Percentiles rank a stretch among this genome's conserved stretches.
These are phyloP conservation scores for Crotalus horridus DNA, from an alignment of 2,113 vertebrate species.

Conservation along the genomic window DNA sequence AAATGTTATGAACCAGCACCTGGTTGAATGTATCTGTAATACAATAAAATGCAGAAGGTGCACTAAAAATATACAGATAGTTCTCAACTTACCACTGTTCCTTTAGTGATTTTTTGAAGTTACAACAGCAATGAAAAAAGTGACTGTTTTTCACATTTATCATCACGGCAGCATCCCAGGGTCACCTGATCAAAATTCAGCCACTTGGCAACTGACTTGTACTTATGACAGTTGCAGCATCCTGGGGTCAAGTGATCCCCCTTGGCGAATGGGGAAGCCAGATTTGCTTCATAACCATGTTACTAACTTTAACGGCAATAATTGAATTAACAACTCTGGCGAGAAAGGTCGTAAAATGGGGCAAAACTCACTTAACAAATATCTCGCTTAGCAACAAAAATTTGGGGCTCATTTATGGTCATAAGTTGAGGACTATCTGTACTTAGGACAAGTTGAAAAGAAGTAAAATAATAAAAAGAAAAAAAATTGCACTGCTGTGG, in stretches of 20 bases:
- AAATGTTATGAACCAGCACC: not conserved
- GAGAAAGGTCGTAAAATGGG: not conserved
- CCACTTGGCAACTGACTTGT: rapidly evolving
- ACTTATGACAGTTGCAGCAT: not conserved
- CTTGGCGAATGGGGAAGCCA: not conserved
- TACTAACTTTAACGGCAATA: not conserved
- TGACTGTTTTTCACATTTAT: not conserved
- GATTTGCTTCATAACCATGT: not conserved
- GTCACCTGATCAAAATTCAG: not conserved
- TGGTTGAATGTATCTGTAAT: not conserved
- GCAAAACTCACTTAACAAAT: not conserved
- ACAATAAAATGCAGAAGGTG: not conserved
- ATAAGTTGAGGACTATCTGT: not conserved
- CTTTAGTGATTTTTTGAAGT: not conserved
- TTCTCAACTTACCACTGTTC: not conserved
- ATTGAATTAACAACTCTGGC: too few species aligned
- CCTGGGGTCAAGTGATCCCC: too few species aligned
- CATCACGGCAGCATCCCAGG: not conserved
- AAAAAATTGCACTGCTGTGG: not conserved
- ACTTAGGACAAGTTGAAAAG: not conserved
- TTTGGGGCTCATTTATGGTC: too few species aligned
- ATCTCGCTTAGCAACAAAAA: not conserved
- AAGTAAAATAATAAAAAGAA: not conserved
- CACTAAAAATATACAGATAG: not conserved
- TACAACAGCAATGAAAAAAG: not conserved